Base-by-base conservation (phyloP, 1,140 invertebrate species). In the Anadara kagoshimensis region DNA sequence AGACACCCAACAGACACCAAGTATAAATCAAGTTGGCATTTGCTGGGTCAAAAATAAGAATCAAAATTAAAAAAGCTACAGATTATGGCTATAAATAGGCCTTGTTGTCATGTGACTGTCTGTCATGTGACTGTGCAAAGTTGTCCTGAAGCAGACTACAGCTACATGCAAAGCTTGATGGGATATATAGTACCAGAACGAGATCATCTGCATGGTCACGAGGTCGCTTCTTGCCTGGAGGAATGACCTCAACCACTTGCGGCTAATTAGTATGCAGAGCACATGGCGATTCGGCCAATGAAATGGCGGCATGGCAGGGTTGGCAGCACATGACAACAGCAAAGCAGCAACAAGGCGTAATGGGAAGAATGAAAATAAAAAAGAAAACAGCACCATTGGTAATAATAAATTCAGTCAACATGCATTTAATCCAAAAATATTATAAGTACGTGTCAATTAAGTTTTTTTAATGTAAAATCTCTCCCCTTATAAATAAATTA, bases 191-290 rank as follows among this genome's bases (percentile, higher is more conserved):
- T 96, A 96, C 95, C 95, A 95, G 94, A 94, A 95, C 93, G 92
- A 96, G 92, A 92, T 96, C 95, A 91, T 94, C 94, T 89, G 91
- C 92, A 91, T 93, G 92, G 91, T 94, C 93, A 91, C 93, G 93
- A 91, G 93, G 92, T 91, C 93, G 93, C 93, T 95, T 95, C 94
- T 95, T 95, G 92, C 94, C 94, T 20, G 49, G 29, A 90, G 94
- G 92, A 92, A 89, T 81, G 72, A 89, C 87, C 84, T 90, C 88
- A 79, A 90, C 87, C 86, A 88, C 85, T 87, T 86, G 88, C 81
- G 87, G 89, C 88, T 90, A 89, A 89, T 88, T 89, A 88, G 85
- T 87, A 87, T 85, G 85, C 83, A 85, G 83, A 88, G 86, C 86
- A 85, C 82, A 85, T 86, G 85, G 86, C 86, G 82, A 83, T 81